These are phyloP conservation scores for Hypomecis punctinalis DNA, from an alignment of 2,888 invertebrate genomes.

Conservation along the genomic window DNA sequence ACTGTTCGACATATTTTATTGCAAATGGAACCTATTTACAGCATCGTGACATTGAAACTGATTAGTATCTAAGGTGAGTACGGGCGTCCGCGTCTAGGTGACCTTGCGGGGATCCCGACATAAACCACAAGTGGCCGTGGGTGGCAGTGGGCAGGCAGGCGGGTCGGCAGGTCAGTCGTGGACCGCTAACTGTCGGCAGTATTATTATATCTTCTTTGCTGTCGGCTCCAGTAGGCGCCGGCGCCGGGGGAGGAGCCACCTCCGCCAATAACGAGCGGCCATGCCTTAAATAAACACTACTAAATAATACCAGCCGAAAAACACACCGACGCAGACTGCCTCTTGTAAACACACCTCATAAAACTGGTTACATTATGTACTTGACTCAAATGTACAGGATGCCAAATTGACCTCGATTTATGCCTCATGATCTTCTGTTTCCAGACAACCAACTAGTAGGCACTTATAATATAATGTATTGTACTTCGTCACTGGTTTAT, in stretches of 20 bases:
- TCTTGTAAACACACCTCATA: no score
- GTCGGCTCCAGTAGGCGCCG: not conserved
- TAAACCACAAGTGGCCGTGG: slow-evolving; percentile 1
- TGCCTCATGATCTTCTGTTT: no score
- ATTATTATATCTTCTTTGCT: no score
- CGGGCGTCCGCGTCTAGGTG: not conserved
- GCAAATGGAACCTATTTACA: no score
- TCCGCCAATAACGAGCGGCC: slow-evolving; percentile 22
- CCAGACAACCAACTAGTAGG: no score
- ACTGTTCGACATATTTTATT: no score
- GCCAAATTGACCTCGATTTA: no score
- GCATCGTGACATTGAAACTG: not conserved
- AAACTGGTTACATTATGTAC: no score
- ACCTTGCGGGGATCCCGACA: slow-evolving; percentile 9
- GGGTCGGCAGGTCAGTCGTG: not conserved
- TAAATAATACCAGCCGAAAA: slow-evolving; percentile 10
- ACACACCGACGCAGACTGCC: not conserved
- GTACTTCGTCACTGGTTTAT: no score
- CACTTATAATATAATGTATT: no score
- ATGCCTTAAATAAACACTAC: slow-evolving; percentile 12
- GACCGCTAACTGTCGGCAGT: not conserved
- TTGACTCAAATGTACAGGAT: no score
- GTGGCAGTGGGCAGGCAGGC: slow-evolving; percentile 11
- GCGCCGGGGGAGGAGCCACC: slow-evolving; percentile 24
- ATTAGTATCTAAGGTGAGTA: not conserved